Percentiles rank a stretch among this genome's conserved stretches.
Evolutionary conservation across 2,797 vertebrate genomes (phyloP).

Genomic region (Hyperoplus immaculatus): DNA sequence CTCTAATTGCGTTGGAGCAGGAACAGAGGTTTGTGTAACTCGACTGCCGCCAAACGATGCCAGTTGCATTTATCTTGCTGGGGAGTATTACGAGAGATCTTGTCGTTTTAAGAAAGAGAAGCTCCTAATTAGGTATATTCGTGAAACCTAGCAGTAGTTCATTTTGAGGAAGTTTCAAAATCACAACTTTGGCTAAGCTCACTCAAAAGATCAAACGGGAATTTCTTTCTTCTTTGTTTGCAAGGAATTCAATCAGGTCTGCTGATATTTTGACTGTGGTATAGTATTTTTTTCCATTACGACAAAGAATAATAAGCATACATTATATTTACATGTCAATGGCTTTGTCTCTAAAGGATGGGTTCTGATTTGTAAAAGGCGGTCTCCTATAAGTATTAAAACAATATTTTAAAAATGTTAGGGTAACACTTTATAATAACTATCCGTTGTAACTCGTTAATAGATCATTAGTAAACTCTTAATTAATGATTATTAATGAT

Average conservation of each 20-base stretch:
- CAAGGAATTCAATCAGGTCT: conserved; percentile 2
- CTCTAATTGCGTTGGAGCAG: conserved; percentile 63
- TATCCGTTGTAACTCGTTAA: too few species aligned
- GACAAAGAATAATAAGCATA: background rate
- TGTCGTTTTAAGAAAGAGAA: conserved; percentile 40
- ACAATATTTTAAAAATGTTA: background rate
- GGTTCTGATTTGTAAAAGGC: background rate
- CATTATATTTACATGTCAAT: background rate
- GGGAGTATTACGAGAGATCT: conserved; percentile 47
- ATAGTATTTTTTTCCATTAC: background rate
- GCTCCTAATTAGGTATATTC: conserved; percentile 57
- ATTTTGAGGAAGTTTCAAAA: conserved; percentile 32
- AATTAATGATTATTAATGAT: too few species aligned
- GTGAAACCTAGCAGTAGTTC: conserved; percentile 38
- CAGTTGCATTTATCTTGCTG: conserved; percentile 41
- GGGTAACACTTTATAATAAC: too few species aligned
- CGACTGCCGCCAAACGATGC: conserved; percentile 47
- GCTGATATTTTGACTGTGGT: background rate
- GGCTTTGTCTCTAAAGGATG: background rate
- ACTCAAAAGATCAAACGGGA: background rate
- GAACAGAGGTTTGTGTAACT: conserved; percentile 58
- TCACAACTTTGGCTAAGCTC: conserved; percentile 20
- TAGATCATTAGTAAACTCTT: too few species aligned
- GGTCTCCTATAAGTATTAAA: background rate
- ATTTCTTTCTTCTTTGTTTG: background rate